These are phyloP conservation scores for Drosophila mercatorum DNA, from an alignment of 2,888 invertebrate genomes.

Conservation along the genomic window DNA sequence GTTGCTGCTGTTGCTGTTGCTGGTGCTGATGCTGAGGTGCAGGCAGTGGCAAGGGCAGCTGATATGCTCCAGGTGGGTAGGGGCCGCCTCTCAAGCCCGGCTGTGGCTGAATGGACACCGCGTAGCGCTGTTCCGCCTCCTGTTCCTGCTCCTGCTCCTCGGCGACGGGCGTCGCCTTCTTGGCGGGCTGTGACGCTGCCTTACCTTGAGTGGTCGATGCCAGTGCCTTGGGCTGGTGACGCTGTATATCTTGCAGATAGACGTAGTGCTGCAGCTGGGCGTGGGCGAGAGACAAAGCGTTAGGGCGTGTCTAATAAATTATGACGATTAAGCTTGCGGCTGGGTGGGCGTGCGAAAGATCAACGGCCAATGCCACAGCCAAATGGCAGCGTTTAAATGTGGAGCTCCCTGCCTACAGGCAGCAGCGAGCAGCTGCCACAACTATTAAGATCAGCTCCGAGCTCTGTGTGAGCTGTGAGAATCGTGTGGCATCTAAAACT, in stretches of 20 bases:
- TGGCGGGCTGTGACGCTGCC: conserved; percentile 38
- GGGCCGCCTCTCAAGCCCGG: conserved; percentile 49
- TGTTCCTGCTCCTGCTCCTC: conserved; percentile 72
- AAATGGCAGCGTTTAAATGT: conserved; percentile 63
- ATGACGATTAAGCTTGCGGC: conserved; percentile 29
- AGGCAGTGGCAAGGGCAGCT: conserved; percentile 61
- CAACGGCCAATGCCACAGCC: conserved; percentile 68
- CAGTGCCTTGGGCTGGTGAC: conserved; percentile 77
- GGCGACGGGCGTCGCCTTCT: conserved; percentile 59
- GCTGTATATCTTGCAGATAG: conserved; percentile 82
- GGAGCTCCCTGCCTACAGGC: conserved; percentile 35
- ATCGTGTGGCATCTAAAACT: conserved; percentile 73
- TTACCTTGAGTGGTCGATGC: conserved; percentile 67
- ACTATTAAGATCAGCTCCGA: conserved; percentile 26
- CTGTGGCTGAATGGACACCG: conserved; percentile 77
- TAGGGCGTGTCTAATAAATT: conserved; percentile 43
- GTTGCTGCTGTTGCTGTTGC: conserved; percentile 51
- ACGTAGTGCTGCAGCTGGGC: conserved; percentile 82
- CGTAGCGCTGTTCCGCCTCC: conserved; percentile 80
- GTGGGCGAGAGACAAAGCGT: conserved; percentile 39
- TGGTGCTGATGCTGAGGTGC: conserved; percentile 67
- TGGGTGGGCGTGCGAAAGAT: conserved; percentile 54
- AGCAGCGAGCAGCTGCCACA: conserved; percentile 8
- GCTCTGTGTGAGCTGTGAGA: conserved; percentile 44
- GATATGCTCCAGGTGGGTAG: conserved; percentile 59